Percentiles rank a stretch among this genome's conserved stretches.
Conservation (phyloP, 2,888 invertebrate species). For the Physocephala rufipes region DNA sequence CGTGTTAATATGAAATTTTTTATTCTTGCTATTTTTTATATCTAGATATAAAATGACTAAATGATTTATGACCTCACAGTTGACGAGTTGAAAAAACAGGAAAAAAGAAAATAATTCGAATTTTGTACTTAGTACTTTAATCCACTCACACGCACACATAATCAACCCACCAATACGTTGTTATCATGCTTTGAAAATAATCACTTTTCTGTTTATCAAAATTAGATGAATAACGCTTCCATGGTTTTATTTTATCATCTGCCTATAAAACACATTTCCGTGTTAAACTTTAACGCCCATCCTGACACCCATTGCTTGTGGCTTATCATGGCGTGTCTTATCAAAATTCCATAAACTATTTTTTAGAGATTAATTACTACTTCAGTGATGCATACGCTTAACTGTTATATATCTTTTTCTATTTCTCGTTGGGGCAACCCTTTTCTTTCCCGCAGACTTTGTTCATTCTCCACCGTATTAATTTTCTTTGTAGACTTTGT, state of each 20-base stretch:
- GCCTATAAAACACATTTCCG: neutral
- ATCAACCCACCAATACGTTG: too few relatives aligned
- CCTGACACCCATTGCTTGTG: conserved; percentile 10
- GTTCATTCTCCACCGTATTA: neutral
- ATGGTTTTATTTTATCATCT: neutral
- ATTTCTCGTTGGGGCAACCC: neutral
- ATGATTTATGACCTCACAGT: too few relatives aligned
- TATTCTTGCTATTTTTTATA: neutral
- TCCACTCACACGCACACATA: too few relatives aligned
- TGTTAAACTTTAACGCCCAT: neutral
- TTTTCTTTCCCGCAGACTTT: too few relatives aligned
- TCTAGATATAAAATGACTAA: too few relatives aligned
- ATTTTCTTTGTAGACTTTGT: conserved; percentile 11
- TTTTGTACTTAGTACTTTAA: too few relatives aligned
- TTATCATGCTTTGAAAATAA: too few relatives aligned
- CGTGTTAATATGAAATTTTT: conserved; percentile 1
- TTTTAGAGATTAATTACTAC: conserved; percentile 24
- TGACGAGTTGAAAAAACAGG: too few relatives aligned
- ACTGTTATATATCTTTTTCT: too few relatives aligned
- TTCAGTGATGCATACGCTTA: neutral
- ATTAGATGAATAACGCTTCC: too few relatives aligned
- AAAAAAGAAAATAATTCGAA: too few relatives aligned
- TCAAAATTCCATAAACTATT: conserved; percentile 17
- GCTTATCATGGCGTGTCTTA: neutral
- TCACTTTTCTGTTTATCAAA: too few relatives aligned